phyloP scores from a whole-genome alignment of 2,113 vertebrate species.

The Coregonus clupeaformis region DNA sequence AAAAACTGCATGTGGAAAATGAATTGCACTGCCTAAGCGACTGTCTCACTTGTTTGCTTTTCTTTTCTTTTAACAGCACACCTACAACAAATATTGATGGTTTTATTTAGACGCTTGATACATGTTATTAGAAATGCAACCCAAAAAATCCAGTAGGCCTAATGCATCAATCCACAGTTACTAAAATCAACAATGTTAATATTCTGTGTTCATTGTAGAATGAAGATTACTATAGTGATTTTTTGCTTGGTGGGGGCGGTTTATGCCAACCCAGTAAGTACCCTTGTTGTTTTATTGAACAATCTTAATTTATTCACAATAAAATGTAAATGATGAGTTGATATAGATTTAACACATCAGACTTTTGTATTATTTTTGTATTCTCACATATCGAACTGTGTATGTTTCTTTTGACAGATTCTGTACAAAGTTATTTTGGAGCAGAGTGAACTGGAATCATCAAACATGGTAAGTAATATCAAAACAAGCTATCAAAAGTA shows the following conservation, averaged over 20 bases:
- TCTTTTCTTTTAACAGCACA: no score
- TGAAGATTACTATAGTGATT: slow-evolving; percentile 50
- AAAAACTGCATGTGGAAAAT: no score
- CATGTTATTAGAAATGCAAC: background rate
- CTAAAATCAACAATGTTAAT: background rate
- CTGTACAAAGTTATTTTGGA: slow-evolving; percentile 30
- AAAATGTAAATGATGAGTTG: no score
- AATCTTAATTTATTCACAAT: no score
- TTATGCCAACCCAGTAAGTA: slow-evolving; percentile 66
- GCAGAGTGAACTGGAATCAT: slow-evolving; percentile 35
- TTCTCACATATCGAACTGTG: background rate
- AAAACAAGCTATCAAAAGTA: background rate
- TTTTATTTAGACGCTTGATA: background rate
- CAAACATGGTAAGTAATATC: slow-evolving; percentile 55
- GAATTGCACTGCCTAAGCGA: no score
- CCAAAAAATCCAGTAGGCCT: background rate
- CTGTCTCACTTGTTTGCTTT: no score
- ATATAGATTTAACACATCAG: background rate
- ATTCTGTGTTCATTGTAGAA: slow-evolving; percentile 47
- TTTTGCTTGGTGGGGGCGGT: slow-evolving; percentile 62
- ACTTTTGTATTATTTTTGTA: background rate
- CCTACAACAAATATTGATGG: no score
- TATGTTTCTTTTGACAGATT: slow-evolving; percentile 50
- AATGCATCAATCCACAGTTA: background rate
- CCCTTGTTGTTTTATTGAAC: background rate